A percentile compares a stretch with the other conserved stretches of the same genome.
phyloP scores from a whole-genome alignment of 2,113 vertebrate genomes.

The Hiodon alosoides region DNA sequence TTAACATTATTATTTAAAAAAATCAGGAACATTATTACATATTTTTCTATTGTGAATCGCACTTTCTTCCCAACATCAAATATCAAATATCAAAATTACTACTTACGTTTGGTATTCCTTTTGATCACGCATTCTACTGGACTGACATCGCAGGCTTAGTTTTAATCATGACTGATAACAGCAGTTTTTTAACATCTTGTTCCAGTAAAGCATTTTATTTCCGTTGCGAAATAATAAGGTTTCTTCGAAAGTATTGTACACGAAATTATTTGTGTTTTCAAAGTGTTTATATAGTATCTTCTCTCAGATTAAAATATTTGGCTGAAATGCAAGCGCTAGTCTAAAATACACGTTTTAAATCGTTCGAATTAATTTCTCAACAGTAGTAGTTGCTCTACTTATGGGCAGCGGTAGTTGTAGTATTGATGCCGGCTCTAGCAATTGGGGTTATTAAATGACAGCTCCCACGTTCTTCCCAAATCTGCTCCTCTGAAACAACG shows the following conservation, averaged over 20 bases:
- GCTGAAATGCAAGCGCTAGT: background rate
- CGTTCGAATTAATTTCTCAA: constrained; percentile 24
- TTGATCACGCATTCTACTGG: background rate
- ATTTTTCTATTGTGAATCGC: background rate
- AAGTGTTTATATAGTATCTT: background rate
- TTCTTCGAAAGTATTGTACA: too few species aligned
- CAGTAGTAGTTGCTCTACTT: constrained; percentile 26
- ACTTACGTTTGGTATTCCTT: constrained; percentile 16
- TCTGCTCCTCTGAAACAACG: constrained; percentile 51
- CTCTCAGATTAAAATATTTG: background rate
- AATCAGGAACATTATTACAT: background rate
- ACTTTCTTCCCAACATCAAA: background rate
- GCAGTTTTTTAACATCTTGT: background rate
- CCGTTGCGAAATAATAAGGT: background rate
- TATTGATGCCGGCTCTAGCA: constrained; percentile 28
- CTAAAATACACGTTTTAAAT: background rate
- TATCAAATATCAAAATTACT: background rate
- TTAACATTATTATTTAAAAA: background rate
- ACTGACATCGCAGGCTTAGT: constrained; percentile 6
- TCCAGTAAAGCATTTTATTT: background rate
- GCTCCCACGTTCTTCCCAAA: constrained; percentile 33
- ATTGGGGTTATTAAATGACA: constrained; percentile 35
- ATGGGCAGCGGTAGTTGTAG: constrained; percentile 23
- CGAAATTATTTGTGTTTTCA: background rate
- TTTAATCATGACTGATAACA: constrained; percentile 1